Conservation (phyloP, 2,113 vertebrate species). For the Cichladusa arquata region DNA sequence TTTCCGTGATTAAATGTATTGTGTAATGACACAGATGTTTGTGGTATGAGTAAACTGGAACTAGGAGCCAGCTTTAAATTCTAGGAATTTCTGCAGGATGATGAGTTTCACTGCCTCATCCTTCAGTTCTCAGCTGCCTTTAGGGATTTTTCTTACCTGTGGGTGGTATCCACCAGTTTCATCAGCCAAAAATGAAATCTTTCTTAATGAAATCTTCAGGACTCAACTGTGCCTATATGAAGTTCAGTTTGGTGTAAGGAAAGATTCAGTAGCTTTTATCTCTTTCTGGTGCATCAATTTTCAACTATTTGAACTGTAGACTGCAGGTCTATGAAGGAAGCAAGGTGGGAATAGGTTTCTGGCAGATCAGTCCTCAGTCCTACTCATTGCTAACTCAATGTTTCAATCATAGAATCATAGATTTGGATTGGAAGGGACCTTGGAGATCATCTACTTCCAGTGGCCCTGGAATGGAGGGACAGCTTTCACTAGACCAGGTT, state of each 20-base stretch:
- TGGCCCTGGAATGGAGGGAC: not conserved
- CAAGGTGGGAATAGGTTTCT: not conserved
- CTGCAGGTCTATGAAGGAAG: not conserved
- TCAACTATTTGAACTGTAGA: not conserved
- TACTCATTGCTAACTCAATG: not conserved
- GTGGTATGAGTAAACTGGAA: not conserved
- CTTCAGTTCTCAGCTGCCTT: not conserved
- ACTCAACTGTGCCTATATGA: accelerated
- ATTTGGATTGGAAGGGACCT: not conserved
- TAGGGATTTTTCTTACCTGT: not conserved
- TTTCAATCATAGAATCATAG: not conserved
- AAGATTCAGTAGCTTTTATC: not conserved
- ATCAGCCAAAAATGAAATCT: not conserved
- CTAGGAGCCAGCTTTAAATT: not conserved
- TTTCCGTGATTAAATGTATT: not conserved
- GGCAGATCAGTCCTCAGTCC: accelerated
- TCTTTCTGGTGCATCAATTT: not conserved
- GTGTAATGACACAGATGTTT: not conserved
- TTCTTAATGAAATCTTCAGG: not conserved
- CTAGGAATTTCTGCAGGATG: not conserved
- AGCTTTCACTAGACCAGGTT: not conserved
- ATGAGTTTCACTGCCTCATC: not conserved
- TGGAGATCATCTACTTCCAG: not conserved
- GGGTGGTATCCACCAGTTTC: not conserved
- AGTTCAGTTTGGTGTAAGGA: not conserved